A percentile compares a stretch with the other conserved stretches of the same genome.
Evolutionary conservation across 1,140 invertebrate genomes (phyloP).

Genomic region (Gryon sp.): DNA sequence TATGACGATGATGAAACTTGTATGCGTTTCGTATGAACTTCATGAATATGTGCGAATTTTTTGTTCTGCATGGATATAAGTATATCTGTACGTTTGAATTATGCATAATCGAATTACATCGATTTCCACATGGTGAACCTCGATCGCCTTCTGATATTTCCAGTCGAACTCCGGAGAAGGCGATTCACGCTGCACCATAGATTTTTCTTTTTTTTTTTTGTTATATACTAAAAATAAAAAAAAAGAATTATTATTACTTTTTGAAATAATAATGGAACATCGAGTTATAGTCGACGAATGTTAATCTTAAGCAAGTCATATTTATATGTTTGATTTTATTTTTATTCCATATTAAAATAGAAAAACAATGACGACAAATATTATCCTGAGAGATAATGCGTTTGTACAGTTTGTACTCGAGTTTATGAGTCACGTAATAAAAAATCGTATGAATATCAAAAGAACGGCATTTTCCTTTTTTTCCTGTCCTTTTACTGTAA

Average conservation of each 20-base stretch:
- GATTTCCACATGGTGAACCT: slow-evolving; percentile 52
- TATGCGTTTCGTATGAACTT: too few relatives aligned
- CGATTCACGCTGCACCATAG: slow-evolving; percentile 65
- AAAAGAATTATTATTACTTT: slow-evolving; percentile 9
- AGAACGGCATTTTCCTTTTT: too few relatives aligned
- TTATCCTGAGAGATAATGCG: slow-evolving; percentile 62
- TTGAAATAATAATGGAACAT: slow-evolving; percentile 2
- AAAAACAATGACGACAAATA: slow-evolving; percentile 22
- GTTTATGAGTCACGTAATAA: slow-evolving; percentile 63
- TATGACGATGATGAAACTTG: too few relatives aligned
- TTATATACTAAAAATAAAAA: too few relatives aligned
- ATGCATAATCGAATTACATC: slow-evolving; percentile 3
- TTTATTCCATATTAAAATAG: slow-evolving; percentile 35
- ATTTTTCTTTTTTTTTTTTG: too few relatives aligned
- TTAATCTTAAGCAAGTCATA: slow-evolving; percentile 57
- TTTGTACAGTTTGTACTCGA: slow-evolving; percentile 64
- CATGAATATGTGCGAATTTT: neutral
- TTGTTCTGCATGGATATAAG: neutral
- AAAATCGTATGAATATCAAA: slow-evolving; percentile 58
- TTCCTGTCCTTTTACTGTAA: too few relatives aligned
- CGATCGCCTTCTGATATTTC: slow-evolving; percentile 58
- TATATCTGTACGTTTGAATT: neutral
- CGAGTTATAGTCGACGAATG: slow-evolving; percentile 26
- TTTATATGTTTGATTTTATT: slow-evolving; percentile 63
- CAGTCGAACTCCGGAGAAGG: slow-evolving; percentile 31